Base-by-base conservation (phyloP, 2,888 invertebrate species). In the Seira musarum region DNA sequence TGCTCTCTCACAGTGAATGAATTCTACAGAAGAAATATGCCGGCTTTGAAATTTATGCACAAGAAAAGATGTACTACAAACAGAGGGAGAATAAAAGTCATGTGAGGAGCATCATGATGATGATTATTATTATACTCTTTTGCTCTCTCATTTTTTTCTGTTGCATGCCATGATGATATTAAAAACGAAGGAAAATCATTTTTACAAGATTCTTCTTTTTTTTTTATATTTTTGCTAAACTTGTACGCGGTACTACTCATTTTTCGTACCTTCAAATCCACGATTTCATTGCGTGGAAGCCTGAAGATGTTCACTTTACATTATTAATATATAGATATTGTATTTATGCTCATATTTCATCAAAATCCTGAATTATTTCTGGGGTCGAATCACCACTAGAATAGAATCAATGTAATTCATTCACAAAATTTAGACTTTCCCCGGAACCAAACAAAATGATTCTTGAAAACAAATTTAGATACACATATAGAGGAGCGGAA, bases 101-200 rank as follows among this genome's bases (percentile, higher is more conserved):
- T 53, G n/a, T n/a, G 30, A 30, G 30, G 2, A 5, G 30, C 2
- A 8, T 30, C 6, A 53, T 3, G 53, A 53, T 53, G 53, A 53
- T 53, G 15, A 3, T 53, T 30, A 40, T 40, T 40, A 40, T n/a
- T n/a, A n/a, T n/a, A n/a, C 30, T 30, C 8, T 8, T 30, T 53
- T 3, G 53, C 15, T 53, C 53, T 53, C 17, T n/a, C 53, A 53
- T 53, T 53, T 53, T 30, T 17, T 53, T 53, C 53, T 53, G 53
- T 53, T 53, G 53, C 53, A 53, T 53, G 53, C 53, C 53, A 53
- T 17, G 53, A 53, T 53, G 53, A 53, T 53, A 53, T 53, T 53
- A 53, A 53, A 53, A 13, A n/a, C 2, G 15, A 53, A 53, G 30
- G 13, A 17, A 17, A 15, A 53, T 8, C 3, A 53, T 53, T 53